Evolutionary conservation across 2,113 vertebrate species (phyloP), one percentile per base, ranked within the genome.

Genomic region (Charadrius vociferus): DNA sequence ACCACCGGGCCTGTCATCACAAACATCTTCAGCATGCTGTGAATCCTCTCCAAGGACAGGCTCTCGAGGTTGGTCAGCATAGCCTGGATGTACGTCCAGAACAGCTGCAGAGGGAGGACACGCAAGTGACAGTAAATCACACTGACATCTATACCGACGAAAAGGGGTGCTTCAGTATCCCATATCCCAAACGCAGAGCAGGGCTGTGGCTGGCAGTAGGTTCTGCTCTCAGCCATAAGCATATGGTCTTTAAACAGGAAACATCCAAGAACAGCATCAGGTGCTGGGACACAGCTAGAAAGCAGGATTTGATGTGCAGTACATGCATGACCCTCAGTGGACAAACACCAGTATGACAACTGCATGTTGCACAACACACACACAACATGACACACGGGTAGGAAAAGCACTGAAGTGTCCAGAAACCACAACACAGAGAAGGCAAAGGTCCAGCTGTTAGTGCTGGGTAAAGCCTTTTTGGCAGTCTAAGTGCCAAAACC

Each of bases 41-140:
- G 99, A 77, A 99, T 99, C 61, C 99, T 99, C 91, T 99, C 99
- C 98, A 99, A 98, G 2, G 99, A 99, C 97, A 99, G 99, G 97
- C 98, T 99, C 98, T 99, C 99, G 85, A 99, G 98, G 98, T 99
- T 99, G 88, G 99, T 99, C 97, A 99, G 98, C 99, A 99, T 99
- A 47, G 99, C 99, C 96, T 99, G 99, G 97, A 99, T 99, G 96
- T 99, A 99, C 0, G 99, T 99, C 99, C 99, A 99, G 98, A 99
- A 99, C 23, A 99, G 97, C 99, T 99, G 97, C 26, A 72, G 61
- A 34, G 23, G 61, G 16, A 24, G 73, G 6, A 22, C n/a, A 75
- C 0, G 3, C 49, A 14, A 45, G 34, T 11, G 36, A 24, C 49
- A 53, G 29, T 45, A 29, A 94, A n/a, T 16, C 75, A 30, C 67